A percentile compares a stretch with the other conserved stretches of the same genome.
These are phyloP conservation scores for Willowsia nigromaculata DNA, from an alignment of 2,888 invertebrate genomes.

Conservation along the genomic window DNA sequence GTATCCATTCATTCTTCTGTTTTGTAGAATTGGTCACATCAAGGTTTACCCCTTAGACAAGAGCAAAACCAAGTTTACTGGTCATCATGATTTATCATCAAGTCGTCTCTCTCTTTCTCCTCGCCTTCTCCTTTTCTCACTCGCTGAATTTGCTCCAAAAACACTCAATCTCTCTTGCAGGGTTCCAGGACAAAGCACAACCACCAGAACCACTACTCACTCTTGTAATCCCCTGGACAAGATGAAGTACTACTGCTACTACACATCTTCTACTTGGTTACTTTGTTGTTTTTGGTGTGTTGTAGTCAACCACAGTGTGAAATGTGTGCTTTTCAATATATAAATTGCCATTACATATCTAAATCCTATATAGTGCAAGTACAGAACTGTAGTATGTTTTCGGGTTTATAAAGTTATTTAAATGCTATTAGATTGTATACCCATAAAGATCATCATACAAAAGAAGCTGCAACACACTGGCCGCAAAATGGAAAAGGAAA, in stretches of 20 bases:
- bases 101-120: conserved; percentile 53
- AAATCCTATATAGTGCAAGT: background rate
- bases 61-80: conserved; percentile 73
- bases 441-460: background rate
- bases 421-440: conserved; percentile 1
- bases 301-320: conserved; percentile 39
- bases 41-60: conserved; percentile 77
- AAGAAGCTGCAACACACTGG: background rate
- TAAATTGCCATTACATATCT: background rate
- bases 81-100: conserved; percentile 77
- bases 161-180: conserved; percentile 51
- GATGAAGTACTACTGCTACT: conserved; percentile 48
- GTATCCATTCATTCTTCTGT: conserved; percentile 10
- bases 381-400: background rate
- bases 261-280: conserved; percentile 31
- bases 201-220: conserved; percentile 32
- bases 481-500: conserved; percentile 48
- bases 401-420: background rate
- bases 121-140: conserved; percentile 57
- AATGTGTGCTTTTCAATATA: conserved; percentile 26
- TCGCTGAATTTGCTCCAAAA: conserved; percentile 41
- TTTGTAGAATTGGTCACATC: conserved; percentile 75
- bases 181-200: background rate
- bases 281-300: conserved; percentile 38
- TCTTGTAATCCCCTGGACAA: conserved; percentile 60